A percentile compares a stretch with the other conserved stretches of the same genome.
Conservation (phyloP, 2,888 invertebrate species). For the Epinotia ramella region DNA sequence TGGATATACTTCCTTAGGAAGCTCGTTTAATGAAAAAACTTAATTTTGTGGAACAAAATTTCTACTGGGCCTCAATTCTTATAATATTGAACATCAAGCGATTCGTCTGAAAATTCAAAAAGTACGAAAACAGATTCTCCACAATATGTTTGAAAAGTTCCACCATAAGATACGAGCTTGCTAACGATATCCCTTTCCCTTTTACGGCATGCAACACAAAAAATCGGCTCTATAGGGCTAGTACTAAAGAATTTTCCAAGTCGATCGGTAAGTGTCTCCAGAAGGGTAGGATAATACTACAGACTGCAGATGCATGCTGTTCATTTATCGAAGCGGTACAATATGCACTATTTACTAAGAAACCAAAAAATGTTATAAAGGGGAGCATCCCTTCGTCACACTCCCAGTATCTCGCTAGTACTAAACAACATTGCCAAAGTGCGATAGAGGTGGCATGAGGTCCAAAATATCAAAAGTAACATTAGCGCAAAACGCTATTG, state of each 20-base stretch:
- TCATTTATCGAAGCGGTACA: slow-evolving; percentile 3
- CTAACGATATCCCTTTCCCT: neutral
- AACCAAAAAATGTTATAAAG: neutral
- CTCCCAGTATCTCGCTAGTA: neutral
- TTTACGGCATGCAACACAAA: neutral
- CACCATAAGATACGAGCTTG: neutral
- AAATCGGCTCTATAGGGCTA: neutral
- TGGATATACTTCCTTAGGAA: neutral
- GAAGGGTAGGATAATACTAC: neutral
- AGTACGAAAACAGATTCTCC: no score
- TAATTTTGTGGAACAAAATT: neutral
- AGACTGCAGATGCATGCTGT: slow-evolving; percentile 2
- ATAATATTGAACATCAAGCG: neutral
- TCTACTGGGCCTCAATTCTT: neutral
- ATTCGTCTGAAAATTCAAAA: no score
- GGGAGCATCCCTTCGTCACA: neutral
- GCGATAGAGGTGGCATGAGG: neutral
- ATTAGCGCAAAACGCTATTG: neutral
- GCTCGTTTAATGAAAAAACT: neutral
- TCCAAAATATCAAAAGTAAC: neutral
- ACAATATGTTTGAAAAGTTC: no score
- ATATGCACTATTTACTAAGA: neutral
- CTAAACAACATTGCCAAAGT: neutral
- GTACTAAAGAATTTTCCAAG: no score
- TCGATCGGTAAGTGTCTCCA: no score